Base-by-base conservation (phyloP, 2,888 invertebrate species). In the Amphipoea lucens region DNA sequence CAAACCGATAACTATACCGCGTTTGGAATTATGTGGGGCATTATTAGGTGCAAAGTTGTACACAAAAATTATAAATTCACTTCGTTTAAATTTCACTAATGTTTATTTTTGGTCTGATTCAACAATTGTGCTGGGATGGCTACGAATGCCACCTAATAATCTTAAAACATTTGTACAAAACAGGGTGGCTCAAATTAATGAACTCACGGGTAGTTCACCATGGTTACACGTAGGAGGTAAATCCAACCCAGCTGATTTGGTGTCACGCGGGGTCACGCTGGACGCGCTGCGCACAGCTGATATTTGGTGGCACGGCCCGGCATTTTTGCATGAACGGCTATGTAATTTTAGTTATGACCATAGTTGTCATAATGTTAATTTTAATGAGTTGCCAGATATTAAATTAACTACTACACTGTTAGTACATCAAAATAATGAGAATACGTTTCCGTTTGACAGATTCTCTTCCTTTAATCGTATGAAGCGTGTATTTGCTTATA, bases 201-300 rank as follows among this genome's bases (percentile, higher is more conserved):
- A 51, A 51, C 51, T 51, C 17, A 51, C 51, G 0, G 51, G 51
- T 51, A 51, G 51, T 51, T 4, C 17, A 17, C 51, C 51, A 51
- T 51, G 51, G 51, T 51, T 51, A 51, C 51, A 51, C 17, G 17
- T 51, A 51, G 51, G 17, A 51, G 17, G 51, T 17, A 51, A 51
- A 51, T 51, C 17, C 51, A 51, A 51, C 36, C 69, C 69, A 70
- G 69, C 69, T 70, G 69, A 70, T 36, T 54, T 70, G 23, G 69
- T 70, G 54, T 70, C 54, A 54, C 54, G 54, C 36, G 69, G 54
- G 23, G 51, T 70, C 51, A 54, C 51, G 69, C 51, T 69, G 51
- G 36, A 69, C 23, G 36, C 36, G 69, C 6, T 69, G 36, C 69
- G 36, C 36, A 54, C 69, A 20, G 54, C 70, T 70, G 70, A 70